Evolutionary conservation across 2,113 vertebrate species (phyloP), one percentile per base, ranked within the genome.

Genomic region (Sander lucioperca): DNA sequence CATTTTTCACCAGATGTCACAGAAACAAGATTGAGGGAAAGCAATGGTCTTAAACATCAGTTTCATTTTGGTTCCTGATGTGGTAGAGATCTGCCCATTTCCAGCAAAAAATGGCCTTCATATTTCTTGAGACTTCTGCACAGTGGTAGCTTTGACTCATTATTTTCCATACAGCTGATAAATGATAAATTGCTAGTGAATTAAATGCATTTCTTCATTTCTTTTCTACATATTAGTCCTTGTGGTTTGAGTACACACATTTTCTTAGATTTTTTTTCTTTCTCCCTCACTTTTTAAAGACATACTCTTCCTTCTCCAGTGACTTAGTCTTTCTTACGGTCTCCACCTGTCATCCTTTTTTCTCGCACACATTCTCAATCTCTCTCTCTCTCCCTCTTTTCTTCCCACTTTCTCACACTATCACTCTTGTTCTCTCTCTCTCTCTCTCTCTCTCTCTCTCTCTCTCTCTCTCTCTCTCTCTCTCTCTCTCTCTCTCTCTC

Each of bases 321-420:
- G 45, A 80, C 39, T 77, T 27, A 57, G 48, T 39, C 78, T 61
- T 71, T 86, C 43, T 77, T 66, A 33, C 27, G 16, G 27, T 54
- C 56, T 64, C 43, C 36, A 43, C 66, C n/a, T 75, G n/a, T 23
- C 36, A 56, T 51, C n/a, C 23, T 33, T 56, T 48, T 77, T 65
- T 27, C 57, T 48, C 14, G 23, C 62, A 65, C 70, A 82, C 59
- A 53, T 15, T 72, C 53, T 66, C 51, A 74, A 27, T 25, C 57
- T 64, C 12, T 62, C 79, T 54, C n/a, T n/a, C 30, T 57, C 56
- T 18, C 3, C 79, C 39, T 51, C 8, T 64, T 63, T 74, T 48
- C 25, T 68, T 58, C 36, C 64, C 25, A 47, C 73, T 71, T 61
- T 25, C 54, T 86, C 54, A 66, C 10, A 36, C n/a, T 36, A 23